Evolutionary conservation across 2,113 vertebrate species (phyloP).

Genomic region (Alectura lathami): DNA sequence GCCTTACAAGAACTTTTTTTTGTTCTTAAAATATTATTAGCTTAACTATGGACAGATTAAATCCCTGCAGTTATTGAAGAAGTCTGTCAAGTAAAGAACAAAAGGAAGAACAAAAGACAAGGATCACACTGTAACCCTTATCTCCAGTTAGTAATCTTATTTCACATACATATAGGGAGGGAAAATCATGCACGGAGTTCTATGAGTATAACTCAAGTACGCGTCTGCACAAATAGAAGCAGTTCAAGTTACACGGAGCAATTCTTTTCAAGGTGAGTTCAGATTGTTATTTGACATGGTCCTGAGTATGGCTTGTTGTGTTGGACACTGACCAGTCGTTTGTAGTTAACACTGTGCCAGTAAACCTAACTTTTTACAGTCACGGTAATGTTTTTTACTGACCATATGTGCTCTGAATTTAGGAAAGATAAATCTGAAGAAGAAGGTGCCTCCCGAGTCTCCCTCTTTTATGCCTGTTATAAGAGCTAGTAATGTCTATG

Average conservation of each 20-base stretch:
- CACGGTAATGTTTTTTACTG: background rate
- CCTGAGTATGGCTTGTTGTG: background rate
- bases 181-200: background rate
- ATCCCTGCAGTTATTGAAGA: background rate
- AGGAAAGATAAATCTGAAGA: background rate
- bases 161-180: background rate
- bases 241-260: background rate
- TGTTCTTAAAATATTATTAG: background rate
- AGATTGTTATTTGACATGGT: background rate
- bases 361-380: background rate
- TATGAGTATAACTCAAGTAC: background rate
- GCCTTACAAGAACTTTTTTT: background rate
- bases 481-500: background rate
- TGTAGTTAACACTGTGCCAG: background rate
- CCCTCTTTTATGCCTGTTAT: background rate
- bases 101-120: background rate
- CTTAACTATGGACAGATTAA: background rate
- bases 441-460: background rate
- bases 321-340: background rate
- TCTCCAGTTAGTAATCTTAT: background rate
- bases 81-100: background rate
- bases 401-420: background rate
- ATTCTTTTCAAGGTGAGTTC: background rate
- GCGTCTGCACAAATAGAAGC: background rate
- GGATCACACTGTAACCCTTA: background rate